Conservation (phyloP, 2,888 invertebrate genomes). For the Bugulina stolonifera region DNA sequence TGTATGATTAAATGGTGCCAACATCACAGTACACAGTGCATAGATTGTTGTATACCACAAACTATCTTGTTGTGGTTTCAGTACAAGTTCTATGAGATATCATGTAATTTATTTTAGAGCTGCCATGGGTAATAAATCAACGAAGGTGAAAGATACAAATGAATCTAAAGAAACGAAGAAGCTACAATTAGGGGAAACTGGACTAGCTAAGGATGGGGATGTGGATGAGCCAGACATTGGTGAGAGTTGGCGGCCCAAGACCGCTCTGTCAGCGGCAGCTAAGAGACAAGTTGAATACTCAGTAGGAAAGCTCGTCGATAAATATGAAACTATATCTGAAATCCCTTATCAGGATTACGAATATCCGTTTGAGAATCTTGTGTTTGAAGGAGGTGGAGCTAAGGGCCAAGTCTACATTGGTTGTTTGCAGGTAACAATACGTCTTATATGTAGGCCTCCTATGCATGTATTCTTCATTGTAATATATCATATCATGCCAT, state of each 20-base stretch:
- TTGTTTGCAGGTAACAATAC: constrained; percentile 29
- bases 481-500: no score
- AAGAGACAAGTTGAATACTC: neutral
- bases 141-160: neutral
- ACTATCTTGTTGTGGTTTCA: no score
- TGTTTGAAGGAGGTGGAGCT: constrained; percentile 30
- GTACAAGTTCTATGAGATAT: no score
- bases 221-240: neutral
- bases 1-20: no score
- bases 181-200: neutral
- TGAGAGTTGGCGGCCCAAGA: neutral
- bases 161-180: neutral
- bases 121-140: neutral
- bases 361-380: constrained; percentile 29
- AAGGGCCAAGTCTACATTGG: constrained; percentile 30
- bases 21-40: no score
- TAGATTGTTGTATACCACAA: no score
- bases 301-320: neutral
- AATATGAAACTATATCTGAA: neutral
- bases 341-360: constrained; percentile 24
- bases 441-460: no score
- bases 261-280: neutral
- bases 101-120: no score
- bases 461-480: no score
- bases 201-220: neutral